Percentiles rank a stretch among this genome's conserved stretches.
Evolutionary conservation across 2,113 vertebrate species (phyloP).

Genomic region (Cyphomyrus discorhynchus): DNA sequence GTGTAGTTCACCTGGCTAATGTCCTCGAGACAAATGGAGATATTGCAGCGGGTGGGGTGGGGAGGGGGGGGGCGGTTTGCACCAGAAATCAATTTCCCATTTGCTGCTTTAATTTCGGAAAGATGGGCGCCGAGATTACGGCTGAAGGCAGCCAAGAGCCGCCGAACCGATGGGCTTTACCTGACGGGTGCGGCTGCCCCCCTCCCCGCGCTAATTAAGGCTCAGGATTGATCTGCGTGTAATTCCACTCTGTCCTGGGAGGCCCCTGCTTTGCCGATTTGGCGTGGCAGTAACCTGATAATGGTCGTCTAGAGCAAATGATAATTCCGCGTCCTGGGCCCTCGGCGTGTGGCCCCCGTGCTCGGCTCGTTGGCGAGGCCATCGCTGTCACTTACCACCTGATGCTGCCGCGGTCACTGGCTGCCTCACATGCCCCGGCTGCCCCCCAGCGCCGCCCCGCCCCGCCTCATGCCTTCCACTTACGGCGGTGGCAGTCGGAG

Average conservation of each 20-base stretch:
- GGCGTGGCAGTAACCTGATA: slow-evolving; percentile 50
- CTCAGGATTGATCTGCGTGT: slow-evolving; percentile 64
- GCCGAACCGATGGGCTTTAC: slow-evolving; percentile 58
- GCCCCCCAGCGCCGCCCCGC: not conserved
- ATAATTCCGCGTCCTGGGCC: slow-evolving; percentile 36
- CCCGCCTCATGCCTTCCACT: not conserved
- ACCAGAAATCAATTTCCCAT: slow-evolving; percentile 76
- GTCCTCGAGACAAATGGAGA: slow-evolving; percentile 75
- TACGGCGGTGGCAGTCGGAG: not conserved
- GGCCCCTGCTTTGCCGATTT: slow-evolving; percentile 47
- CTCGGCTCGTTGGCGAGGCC: not conserved
- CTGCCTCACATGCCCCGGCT: not conserved
- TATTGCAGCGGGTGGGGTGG: slow-evolving; percentile 62
- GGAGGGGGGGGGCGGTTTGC: slow-evolving; percentile 16
- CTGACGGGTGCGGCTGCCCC: slow-evolving; percentile 52
- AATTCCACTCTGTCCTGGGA: slow-evolving; percentile 71
- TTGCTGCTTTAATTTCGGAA: slow-evolving; percentile 71
- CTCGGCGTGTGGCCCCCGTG: not conserved
- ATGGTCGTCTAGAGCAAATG: slow-evolving; percentile 55
- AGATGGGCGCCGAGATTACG: slow-evolving; percentile 68
- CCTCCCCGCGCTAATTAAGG: slow-evolving; percentile 64
- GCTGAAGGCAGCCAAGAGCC: slow-evolving; percentile 64
- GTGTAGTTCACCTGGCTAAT: slow-evolving; percentile 63
- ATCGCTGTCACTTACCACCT: not conserved
- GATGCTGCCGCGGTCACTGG: not conserved